Evolutionary conservation across 2,113 vertebrate species (phyloP), one percentile per base, ranked within the genome.

Genomic region (Macquaria ambigua): DNA sequence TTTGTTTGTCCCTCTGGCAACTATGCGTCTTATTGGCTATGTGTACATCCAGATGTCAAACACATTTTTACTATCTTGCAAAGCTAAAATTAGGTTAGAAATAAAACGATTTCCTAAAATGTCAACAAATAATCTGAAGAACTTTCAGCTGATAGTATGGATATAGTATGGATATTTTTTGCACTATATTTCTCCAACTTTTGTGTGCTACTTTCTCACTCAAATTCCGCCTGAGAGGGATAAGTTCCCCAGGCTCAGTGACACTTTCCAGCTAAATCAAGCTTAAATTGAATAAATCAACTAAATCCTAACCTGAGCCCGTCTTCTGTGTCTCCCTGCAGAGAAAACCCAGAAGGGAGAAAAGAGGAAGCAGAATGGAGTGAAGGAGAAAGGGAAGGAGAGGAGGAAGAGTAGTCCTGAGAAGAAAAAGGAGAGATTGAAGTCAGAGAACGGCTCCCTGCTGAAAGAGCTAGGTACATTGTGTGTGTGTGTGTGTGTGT

Each of bases 341-440:
- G 98, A 97, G 88, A 96, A 96, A 94, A 94, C 93, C 92, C 95
- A 95, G 90, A 97, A 96, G 90, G 97, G 95, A 89, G 97, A 97
- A 84, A 98, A 96, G 95, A 97, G 95, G 93, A 97, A 96, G 93
- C 97, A 96, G 95, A 97, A 92, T 87, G 96, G 97, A 90, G 95
- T 94, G 0, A 98, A 97, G 94, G 97, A 96, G 89, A 97, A 95
- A 94, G 96, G 96, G 86, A 97, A 95, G 69, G 97, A 98, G 92
- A 95, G 96, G 81, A 94, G 96, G 89, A 98, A 97, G 93, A 96
- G 81, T 94, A 97, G 97, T 83, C 96, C 97, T 0, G 97, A 98
- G 94, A 98, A 97, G 96, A 98, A 97, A 94, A 99, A 97, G 92
- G 98, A 98, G 91, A 96, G 96, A 92, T 95, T 96, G 94, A 98